phyloP scores from a whole-genome alignment of 2,797 vertebrate genomes.

The Chaunax sp. region DNA sequence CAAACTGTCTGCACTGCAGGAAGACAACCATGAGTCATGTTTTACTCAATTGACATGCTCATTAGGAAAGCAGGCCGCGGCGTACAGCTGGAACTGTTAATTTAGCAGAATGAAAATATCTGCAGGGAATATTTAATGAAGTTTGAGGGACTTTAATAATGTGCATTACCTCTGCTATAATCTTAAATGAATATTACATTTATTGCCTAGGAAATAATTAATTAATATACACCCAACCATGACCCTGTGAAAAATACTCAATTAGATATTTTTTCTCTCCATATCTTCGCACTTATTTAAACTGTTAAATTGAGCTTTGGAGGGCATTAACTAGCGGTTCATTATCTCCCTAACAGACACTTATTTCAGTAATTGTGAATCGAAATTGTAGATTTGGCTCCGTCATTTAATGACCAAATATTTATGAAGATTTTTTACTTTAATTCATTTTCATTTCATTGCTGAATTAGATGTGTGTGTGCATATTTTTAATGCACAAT shows the following conservation, averaged over 20 bases:
- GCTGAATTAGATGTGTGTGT: slow-evolving; percentile 10
- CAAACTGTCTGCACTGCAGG: too few species aligned
- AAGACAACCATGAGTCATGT: neutral
- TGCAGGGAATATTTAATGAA: slow-evolving; percentile 55
- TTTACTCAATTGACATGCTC: slow-evolving; percentile 32
- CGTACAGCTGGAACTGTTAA: slow-evolving; percentile 40
- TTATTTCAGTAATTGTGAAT: slow-evolving; percentile 25
- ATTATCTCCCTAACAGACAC: slow-evolving; percentile 27
- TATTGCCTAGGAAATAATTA: slow-evolving; percentile 32
- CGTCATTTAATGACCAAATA: slow-evolving; percentile 24
- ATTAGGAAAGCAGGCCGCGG: slow-evolving; percentile 43
- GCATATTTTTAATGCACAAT: neutral
- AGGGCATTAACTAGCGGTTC: slow-evolving; percentile 7
- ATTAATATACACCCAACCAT: slow-evolving; percentile 39
- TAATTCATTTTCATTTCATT: slow-evolving; percentile 24
- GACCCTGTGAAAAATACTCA: slow-evolving; percentile 5
- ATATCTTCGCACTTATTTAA: slow-evolving; percentile 25
- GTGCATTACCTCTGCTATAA: slow-evolving; percentile 51
- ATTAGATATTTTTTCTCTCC: neutral
- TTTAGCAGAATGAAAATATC: slow-evolving; percentile 52
- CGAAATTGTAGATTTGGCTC: slow-evolving; percentile 19
- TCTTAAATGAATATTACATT: slow-evolving; percentile 37
- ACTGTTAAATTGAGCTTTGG: slow-evolving; percentile 9
- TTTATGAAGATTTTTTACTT: slow-evolving; percentile 37
- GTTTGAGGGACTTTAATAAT: slow-evolving; percentile 40